phyloP scores from a whole-genome alignment of 2,888 invertebrate genomes.

The Dasypogon diadema region DNA sequence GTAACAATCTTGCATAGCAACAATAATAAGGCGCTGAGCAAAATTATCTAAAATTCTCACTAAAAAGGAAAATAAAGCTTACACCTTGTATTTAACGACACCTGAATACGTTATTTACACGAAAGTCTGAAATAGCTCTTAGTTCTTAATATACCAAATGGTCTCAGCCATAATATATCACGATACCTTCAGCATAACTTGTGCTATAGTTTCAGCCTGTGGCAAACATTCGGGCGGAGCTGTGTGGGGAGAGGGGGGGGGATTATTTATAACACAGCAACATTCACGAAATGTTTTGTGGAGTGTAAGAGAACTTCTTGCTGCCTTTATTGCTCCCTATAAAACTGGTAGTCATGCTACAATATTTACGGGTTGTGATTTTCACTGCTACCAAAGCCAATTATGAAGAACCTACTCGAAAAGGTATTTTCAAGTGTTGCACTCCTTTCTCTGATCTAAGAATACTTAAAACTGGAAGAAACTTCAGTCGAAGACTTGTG shows the following conservation, averaged over 20 bases:
- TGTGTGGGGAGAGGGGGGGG: neutral
- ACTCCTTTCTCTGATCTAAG: slow-evolving; percentile 27
- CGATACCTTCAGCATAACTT: slow-evolving; percentile 44
- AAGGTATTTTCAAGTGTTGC: slow-evolving; percentile 30
- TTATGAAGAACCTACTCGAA: slow-evolving; percentile 42
- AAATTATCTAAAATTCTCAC: slow-evolving; percentile 45
- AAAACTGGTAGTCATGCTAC: slow-evolving; percentile 46
- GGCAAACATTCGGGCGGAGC: neutral
- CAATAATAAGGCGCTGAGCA: slow-evolving; percentile 33
- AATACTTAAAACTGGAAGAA: slow-evolving; percentile 18
- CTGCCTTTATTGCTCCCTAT: slow-evolving; percentile 46
- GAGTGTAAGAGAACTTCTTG: slow-evolving; percentile 47
- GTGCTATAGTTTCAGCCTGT: neutral
- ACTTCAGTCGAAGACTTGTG: too few species aligned
- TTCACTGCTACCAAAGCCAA: slow-evolving; percentile 48
- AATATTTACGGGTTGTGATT: slow-evolving; percentile 50
- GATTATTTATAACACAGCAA: slow-evolving; percentile 46
- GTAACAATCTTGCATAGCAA: slow-evolving; percentile 22
- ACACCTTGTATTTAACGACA: slow-evolving; percentile 48
- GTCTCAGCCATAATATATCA: slow-evolving; percentile 46
- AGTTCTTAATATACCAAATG: slow-evolving; percentile 47
- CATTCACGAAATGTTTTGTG: slow-evolving; percentile 50
- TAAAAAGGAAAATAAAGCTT: slow-evolving; percentile 45
- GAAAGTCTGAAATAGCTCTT: slow-evolving; percentile 44
- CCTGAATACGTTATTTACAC: slow-evolving; percentile 50